A percentile compares a stretch with the other conserved stretches of the same genome.
phyloP scores from a whole-genome alignment of 2,888 invertebrate genomes.

The Hyposoter dolosus region DNA sequence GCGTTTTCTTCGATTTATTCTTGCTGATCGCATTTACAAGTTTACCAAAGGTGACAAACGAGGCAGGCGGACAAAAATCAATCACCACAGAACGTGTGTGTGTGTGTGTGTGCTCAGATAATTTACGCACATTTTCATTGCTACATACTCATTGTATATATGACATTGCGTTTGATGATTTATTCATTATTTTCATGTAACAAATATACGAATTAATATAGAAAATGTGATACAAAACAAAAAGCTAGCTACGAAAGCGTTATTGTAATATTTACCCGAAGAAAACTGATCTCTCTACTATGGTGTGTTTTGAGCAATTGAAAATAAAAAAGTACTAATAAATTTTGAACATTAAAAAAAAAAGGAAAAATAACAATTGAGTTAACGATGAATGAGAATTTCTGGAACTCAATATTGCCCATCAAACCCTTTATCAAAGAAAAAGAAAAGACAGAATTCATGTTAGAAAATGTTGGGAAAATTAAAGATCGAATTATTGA shows the following conservation, averaged over 20 bases:
- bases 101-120: slow-evolving; percentile 35
- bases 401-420: slow-evolving; percentile 55
- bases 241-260: slow-evolving; percentile 34
- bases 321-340: slow-evolving; percentile 67
- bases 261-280: slow-evolving; percentile 45
- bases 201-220: slow-evolving; percentile 58
- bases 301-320: slow-evolving; percentile 63
- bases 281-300: slow-evolving; percentile 48
- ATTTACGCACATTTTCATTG: slow-evolving; percentile 32
- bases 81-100: slow-evolving; percentile 43
- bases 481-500: slow-evolving; percentile 23
- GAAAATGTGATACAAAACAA: slow-evolving; percentile 33
- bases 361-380: slow-evolving; percentile 30
- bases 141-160: slow-evolving; percentile 43
- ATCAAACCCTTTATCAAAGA: slow-evolving; percentile 42
- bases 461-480: neutral
- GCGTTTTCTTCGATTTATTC: slow-evolving; percentile 41
- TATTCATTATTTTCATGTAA: slow-evolving; percentile 61
- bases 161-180: slow-evolving; percentile 58
- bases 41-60: slow-evolving; percentile 22
- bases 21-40: slow-evolving; percentile 56
- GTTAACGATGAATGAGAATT: slow-evolving; percentile 46
- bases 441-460: neutral
- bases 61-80: slow-evolving; percentile 5
- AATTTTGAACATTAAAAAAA: slow-evolving; percentile 34